Conservation (phyloP, 2,113 vertebrate genomes). For the Ancistrus triradiatus region DNA sequence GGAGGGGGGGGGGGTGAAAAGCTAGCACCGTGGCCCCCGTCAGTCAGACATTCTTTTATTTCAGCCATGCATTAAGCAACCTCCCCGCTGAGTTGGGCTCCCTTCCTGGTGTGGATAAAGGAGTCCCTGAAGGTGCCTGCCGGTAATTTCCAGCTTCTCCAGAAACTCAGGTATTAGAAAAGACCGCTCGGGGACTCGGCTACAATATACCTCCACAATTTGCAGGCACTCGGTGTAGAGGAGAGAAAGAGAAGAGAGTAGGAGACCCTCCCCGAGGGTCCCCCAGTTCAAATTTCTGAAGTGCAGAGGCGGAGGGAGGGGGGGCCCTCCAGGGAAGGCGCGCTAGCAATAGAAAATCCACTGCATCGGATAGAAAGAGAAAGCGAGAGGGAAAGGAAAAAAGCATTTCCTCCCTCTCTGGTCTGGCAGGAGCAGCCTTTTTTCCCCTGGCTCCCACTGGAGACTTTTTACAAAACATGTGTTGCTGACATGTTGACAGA, state of each 20-base stretch:
- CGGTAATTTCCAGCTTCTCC: slow-evolving; percentile 99
- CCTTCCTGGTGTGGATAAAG: slow-evolving; percentile 99
- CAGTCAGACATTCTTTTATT: slow-evolving; percentile 99
- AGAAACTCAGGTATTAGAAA: slow-evolving; percentile 99
- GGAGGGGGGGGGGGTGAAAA: slow-evolving; percentile 66
- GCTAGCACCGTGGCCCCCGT: slow-evolving; percentile 85
- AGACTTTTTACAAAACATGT: slow-evolving; percentile 99
- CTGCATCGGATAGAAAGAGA: slow-evolving; percentile 80
- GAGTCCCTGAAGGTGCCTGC: slow-evolving; percentile 91
- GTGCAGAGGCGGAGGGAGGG: slow-evolving; percentile 81
- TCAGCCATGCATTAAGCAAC: slow-evolving; percentile 99
- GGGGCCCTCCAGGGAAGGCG: slow-evolving; percentile 86
- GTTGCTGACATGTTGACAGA: slow-evolving; percentile 99
- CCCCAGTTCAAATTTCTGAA: slow-evolving; percentile 99
- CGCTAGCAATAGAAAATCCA: slow-evolving; percentile 99
- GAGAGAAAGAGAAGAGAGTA: slow-evolving; percentile 21
- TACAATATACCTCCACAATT: slow-evolving; percentile 99
- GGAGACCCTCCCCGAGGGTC: slow-evolving; percentile 75
- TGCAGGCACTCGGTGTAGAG: slow-evolving; percentile 90
- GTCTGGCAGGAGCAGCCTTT: slow-evolving; percentile 74
- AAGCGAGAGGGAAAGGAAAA: slow-evolving; percentile 42
- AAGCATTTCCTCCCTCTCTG: slow-evolving; percentile 75
- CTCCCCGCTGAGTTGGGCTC: slow-evolving; percentile 98
- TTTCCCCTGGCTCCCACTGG: slow-evolving; percentile 90
- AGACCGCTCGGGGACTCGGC: slow-evolving; percentile 98